phyloP scores from a whole-genome alignment of 2,797 vertebrate genomes.

The Darevskia nairensis region DNA sequence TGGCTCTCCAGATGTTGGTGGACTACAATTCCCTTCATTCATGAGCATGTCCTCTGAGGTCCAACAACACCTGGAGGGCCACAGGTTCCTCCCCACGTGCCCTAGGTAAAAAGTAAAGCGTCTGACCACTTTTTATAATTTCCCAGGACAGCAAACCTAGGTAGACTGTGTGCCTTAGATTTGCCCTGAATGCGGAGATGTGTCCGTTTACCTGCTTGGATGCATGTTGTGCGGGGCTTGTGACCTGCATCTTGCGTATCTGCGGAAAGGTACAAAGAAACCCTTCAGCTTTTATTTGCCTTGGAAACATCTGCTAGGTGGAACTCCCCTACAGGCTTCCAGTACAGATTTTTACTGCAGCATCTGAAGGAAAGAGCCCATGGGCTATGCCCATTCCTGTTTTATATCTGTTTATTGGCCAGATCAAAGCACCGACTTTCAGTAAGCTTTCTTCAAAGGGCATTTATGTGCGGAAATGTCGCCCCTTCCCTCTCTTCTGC shows the following conservation, averaged over 20 bases:
- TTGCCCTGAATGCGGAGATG: not conserved
- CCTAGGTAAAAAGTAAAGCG: not conserved
- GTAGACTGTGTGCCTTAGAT: not conserved
- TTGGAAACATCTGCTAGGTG: not conserved
- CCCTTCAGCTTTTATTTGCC: not conserved
- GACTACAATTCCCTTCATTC: too few relatives aligned
- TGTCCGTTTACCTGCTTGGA: not conserved
- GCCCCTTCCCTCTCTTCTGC: not conserved
- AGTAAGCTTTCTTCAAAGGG: conserved; percentile 29
- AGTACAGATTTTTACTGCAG: not conserved
- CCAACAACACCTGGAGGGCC: too few relatives aligned
- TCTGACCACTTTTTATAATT: not conserved
- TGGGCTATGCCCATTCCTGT: not conserved
- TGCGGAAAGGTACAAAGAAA: not conserved
- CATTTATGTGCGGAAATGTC: conserved; percentile 5
- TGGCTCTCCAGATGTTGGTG: too few relatives aligned
- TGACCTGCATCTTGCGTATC: not conserved
- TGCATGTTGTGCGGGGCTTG: not conserved
- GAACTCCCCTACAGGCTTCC: not conserved
- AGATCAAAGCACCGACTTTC: conserved; percentile 23
- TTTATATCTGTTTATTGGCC: conserved; percentile 27
- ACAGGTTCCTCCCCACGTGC: not conserved
- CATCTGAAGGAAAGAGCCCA: not conserved
- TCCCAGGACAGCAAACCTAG: not conserved
- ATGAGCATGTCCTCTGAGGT: too few relatives aligned